These are phyloP conservation scores for Atta texana DNA, from an alignment of 1,140 invertebrate genomes.

Conservation along the genomic window DNA sequence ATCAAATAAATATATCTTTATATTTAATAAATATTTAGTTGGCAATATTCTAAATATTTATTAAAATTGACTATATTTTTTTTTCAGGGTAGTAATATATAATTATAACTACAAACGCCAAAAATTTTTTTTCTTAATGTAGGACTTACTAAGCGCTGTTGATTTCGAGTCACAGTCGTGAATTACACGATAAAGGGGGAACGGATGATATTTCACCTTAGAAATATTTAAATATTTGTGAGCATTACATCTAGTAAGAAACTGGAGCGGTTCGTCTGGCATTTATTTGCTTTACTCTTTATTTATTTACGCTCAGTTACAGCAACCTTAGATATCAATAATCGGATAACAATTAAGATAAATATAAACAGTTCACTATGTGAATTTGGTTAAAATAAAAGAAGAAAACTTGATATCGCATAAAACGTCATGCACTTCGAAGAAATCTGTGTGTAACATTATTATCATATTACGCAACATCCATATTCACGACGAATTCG, in stretches of 20 bases:
- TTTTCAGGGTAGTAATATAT: too few species aligned
- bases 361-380: slow-evolving; percentile 8
- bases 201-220: slow-evolving; percentile 13
- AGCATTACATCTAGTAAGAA: slow-evolving; percentile 18
- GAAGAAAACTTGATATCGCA: not conserved
- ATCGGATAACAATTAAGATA: slow-evolving; percentile 47
- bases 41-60: too few species aligned
- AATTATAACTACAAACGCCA: too few species aligned
- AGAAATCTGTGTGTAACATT: not conserved
- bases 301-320: slow-evolving; percentile 13
- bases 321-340: slow-evolving; percentile 39
- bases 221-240: slow-evolving; percentile 20
- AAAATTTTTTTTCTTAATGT: too few species aligned
- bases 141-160: not conserved
- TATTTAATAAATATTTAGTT: too few species aligned
- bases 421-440: not conserved
- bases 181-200: not conserved
- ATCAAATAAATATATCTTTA: too few species aligned
- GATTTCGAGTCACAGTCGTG: not conserved
- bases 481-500: not conserved
- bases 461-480: not conserved
- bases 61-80: too few species aligned
- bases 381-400: not conserved
- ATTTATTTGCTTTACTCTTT: slow-evolving; percentile 45
- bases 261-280: not conserved